Conservation (phyloP, 2,797 vertebrate species). For the Poeciliopsis presidionis region DNA sequence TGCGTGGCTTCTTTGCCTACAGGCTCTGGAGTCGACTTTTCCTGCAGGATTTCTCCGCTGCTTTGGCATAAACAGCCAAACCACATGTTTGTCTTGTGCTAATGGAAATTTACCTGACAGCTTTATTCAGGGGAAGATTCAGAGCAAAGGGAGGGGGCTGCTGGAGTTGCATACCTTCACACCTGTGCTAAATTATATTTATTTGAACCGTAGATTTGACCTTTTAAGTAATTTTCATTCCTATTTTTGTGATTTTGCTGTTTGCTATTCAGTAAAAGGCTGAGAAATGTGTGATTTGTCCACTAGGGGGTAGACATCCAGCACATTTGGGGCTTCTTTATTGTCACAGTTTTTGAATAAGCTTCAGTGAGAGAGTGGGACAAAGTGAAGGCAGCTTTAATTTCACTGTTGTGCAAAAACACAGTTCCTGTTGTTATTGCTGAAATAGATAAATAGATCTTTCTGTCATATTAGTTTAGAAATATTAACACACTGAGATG, state of each 20-base stretch:
- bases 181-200: slow-evolving; percentile 13
- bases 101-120: slow-evolving; percentile 61
- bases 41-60: slow-evolving; percentile 23
- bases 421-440: not conserved
- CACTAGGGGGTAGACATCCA: slow-evolving; percentile 82
- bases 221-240: slow-evolving; percentile 4
- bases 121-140: slow-evolving; percentile 45
- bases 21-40: slow-evolving; percentile 29
- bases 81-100: slow-evolving; percentile 55
- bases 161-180: slow-evolving; percentile 22
- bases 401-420: slow-evolving; percentile 17
- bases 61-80: slow-evolving; percentile 53
- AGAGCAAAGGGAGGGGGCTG: slow-evolving; percentile 12
- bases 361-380: slow-evolving; percentile 39
- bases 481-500: slow-evolving; percentile 26
- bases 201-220: not conserved
- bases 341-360: slow-evolving; percentile 33
- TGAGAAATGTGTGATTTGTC: slow-evolving; percentile 59
- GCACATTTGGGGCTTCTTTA: slow-evolving; percentile 46
- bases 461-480: not conserved
- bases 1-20: slow-evolving; percentile 32
- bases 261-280: not conserved
- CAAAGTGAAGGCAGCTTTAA: slow-evolving; percentile 35
- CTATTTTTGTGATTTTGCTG: not conserved
- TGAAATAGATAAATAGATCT: slow-evolving; percentile 11